Evolutionary conservation across 2,113 vertebrate genomes (phyloP).

Genomic region (Eulacestoma nigropectus): DNA sequence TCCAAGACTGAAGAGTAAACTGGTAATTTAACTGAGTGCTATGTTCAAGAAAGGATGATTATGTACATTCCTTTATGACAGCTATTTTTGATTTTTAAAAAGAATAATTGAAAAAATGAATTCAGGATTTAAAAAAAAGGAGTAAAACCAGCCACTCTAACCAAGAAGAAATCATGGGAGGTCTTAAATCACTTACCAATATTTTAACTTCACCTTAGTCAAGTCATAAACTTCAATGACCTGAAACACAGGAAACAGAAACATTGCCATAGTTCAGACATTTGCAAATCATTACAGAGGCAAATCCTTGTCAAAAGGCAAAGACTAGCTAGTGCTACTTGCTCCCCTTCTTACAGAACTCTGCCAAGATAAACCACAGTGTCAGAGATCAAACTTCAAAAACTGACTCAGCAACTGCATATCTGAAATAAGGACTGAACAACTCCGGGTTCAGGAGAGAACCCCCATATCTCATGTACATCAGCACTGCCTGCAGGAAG

Average conservation of each 20-base stretch:
- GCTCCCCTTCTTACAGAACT: not conserved
- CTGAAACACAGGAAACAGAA: conserved; percentile 71
- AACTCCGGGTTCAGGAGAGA: not conserved
- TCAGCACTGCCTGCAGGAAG: not conserved
- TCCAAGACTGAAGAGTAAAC: not conserved
- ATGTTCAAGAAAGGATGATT: not conserved
- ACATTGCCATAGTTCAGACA: not conserved
- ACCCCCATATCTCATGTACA: rapidly evolving
- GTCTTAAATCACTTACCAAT: conserved; percentile 86
- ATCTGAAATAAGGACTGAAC: not conserved
- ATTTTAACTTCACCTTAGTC: conserved; percentile 99
- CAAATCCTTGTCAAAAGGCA: not conserved
- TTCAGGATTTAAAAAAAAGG: not conserved
- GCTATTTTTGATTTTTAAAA: not conserved
- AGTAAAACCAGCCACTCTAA: not conserved
- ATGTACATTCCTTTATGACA: not conserved
- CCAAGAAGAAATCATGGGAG: not conserved
- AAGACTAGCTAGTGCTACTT: not conserved
- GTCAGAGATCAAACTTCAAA: not conserved
- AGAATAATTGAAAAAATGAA: not conserved
- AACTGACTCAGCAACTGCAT: not conserved
- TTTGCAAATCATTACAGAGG: not conserved
- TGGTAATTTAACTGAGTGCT: not conserved
- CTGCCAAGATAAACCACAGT: not conserved
- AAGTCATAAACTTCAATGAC: conserved; percentile 99